Evolutionary conservation across 2,797 vertebrate genomes (phyloP).

Genomic region (Ptychobarbus kaznakovi): DNA sequence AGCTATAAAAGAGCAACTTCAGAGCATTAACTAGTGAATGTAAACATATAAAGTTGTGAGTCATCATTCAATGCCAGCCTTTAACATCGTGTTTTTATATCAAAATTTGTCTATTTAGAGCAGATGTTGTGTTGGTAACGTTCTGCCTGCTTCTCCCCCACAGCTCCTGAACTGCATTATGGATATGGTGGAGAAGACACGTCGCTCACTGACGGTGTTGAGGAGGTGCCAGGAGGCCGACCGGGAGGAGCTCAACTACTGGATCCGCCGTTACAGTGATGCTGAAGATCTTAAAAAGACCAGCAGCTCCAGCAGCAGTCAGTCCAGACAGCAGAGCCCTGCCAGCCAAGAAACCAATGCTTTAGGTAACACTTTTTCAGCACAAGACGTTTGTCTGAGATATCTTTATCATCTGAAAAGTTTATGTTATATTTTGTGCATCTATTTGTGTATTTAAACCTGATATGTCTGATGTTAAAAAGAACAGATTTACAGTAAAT

Average conservation of each 20-base stretch:
- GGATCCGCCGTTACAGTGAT: slow-evolving; percentile 95
- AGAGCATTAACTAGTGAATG: background rate
- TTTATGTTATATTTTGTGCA: background rate
- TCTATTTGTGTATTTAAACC: too few relatives aligned
- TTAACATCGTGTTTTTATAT: background rate
- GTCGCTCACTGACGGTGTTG: slow-evolving; percentile 93
- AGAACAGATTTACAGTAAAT: background rate
- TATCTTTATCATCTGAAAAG: background rate
- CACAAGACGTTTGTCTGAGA: background rate
- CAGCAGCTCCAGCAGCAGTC: slow-evolving; percentile 81
- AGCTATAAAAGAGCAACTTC: background rate
- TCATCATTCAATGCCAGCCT: background rate
- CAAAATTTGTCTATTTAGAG: background rate
- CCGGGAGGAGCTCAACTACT: slow-evolving; percentile 96
- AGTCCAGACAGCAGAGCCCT: slow-evolving; percentile 94
- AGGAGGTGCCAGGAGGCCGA: slow-evolving; percentile 96
- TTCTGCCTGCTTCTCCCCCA: slow-evolving; percentile 78
- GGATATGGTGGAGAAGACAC: slow-evolving; percentile 99
- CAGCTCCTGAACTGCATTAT: slow-evolving; percentile 98
- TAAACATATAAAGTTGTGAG: background rate
- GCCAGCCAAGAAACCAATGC: slow-evolving; percentile 89
- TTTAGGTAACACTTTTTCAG: slow-evolving; percentile 78
- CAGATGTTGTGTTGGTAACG: slow-evolving; percentile 2
- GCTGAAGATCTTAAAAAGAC: slow-evolving; percentile 96
- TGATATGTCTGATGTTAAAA: background rate